A percentile compares a stretch with the other conserved stretches of the same genome.
Conservation (phyloP, 2,797 vertebrate species). For the Schizopygopsis pylzovi region DNA sequence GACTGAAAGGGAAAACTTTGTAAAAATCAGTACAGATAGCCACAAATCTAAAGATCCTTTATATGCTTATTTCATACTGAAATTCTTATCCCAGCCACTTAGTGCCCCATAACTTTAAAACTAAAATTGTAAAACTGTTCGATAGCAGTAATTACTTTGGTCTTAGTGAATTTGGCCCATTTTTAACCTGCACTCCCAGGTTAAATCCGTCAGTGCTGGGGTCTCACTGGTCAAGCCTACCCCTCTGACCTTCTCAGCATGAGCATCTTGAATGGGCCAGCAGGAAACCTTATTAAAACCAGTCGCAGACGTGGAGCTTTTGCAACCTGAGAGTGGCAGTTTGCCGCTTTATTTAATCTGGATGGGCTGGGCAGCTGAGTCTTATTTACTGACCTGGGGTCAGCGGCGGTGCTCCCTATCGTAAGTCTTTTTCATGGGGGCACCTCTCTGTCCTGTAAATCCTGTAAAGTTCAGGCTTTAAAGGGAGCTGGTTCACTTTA, state of each 20-base stretch:
- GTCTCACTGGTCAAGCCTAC: slow-evolving; percentile 64
- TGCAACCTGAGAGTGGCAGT: slow-evolving; percentile 69
- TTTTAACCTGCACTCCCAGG: slow-evolving; percentile 64
- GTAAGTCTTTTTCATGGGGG: slow-evolving; percentile 72
- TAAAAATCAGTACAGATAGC: not conserved
- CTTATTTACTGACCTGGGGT: slow-evolving; percentile 71
- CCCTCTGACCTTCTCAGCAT: slow-evolving; percentile 69
- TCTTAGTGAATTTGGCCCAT: slow-evolving; percentile 28
- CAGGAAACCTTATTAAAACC: slow-evolving; percentile 77
- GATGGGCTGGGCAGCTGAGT: slow-evolving; percentile 63
- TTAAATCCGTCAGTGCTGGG: slow-evolving; percentile 72
- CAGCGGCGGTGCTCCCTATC: slow-evolving; percentile 59
- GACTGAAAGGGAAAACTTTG: not conserved
- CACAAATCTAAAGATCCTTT: not conserved
- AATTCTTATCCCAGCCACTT: not conserved
- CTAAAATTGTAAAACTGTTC: slow-evolving; percentile 52
- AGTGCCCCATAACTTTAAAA: not conserved
- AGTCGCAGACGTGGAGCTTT: slow-evolving; percentile 70
- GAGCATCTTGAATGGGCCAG: slow-evolving; percentile 63
- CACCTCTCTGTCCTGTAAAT: slow-evolving; percentile 72
- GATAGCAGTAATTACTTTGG: slow-evolving; percentile 60
- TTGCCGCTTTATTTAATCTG: slow-evolving; percentile 76
- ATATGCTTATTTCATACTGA: not conserved
- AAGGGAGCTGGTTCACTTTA: slow-evolving; percentile 62
- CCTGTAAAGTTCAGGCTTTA: slow-evolving; percentile 73